These are phyloP conservation scores for Gila orcuttii DNA, from an alignment of 2,113 vertebrate genomes.

Conservation along the genomic window DNA sequence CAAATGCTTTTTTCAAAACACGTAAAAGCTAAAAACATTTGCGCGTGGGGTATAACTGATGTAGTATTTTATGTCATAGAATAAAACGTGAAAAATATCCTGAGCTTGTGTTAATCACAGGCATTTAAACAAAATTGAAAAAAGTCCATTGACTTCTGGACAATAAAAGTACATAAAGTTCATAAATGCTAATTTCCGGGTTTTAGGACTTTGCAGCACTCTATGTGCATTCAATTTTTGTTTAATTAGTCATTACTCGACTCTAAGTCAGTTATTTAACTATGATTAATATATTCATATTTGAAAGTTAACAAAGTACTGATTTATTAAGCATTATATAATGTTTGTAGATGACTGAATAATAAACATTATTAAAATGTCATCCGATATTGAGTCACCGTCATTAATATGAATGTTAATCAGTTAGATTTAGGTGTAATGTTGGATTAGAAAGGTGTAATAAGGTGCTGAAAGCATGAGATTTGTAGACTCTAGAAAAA, in stretches of 20 bases:
- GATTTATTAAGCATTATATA: not conserved
- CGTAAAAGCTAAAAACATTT: not conserved
- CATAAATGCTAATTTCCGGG: not conserved
- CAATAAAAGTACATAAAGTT: not conserved
- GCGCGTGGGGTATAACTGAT: not conserved
- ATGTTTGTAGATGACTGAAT: not conserved
- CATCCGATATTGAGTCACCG: not conserved
- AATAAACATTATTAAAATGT: not conserved
- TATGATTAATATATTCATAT: not conserved
- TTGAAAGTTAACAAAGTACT: not conserved
- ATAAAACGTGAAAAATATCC: not conserved
- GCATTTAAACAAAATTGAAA: not conserved
- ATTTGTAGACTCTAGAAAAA: not conserved
- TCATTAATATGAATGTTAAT: not conserved
- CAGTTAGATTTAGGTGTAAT: not conserved
- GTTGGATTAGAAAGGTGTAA: not conserved
- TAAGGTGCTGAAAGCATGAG: not conserved
- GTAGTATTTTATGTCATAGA: not conserved
- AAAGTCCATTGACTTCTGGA: not conserved
- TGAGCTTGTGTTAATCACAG: not conserved
- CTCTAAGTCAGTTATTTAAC: not conserved
- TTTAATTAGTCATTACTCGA: not conserved
- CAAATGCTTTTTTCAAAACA: not conserved
- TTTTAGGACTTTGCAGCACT: constrained; percentile 1
- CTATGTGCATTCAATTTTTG: not conserved